These are phyloP conservation scores for Lottia scabra DNA, from an alignment of 2,888 invertebrate genomes.

Conservation along the genomic window DNA sequence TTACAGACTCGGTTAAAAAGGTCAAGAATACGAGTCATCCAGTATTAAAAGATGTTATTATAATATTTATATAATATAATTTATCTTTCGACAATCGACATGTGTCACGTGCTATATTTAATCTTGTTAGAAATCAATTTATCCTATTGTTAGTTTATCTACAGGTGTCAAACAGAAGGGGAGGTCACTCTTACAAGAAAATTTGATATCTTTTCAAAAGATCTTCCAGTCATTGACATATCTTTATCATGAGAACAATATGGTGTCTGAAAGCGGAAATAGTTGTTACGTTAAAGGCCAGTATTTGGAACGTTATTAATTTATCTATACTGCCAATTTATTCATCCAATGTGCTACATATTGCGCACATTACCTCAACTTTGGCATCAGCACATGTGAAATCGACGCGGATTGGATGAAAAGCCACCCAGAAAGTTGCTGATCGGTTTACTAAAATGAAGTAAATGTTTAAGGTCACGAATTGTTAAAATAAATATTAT, in stretches of 20 bases:
- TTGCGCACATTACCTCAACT: constrained; percentile 2
- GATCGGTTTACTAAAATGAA: constrained; percentile 22
- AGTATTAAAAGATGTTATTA: too few relatives aligned
- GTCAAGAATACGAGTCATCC: too few relatives aligned
- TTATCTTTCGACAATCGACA: not conserved
- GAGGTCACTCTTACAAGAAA: not conserved
- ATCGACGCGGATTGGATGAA: not conserved
- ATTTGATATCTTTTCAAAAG: not conserved
- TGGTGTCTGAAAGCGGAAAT: not conserved
- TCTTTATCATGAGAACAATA: not conserved
- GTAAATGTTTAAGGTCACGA: constrained; percentile 41
- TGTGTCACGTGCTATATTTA: not conserved
- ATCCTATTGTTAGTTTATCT: not conserved
- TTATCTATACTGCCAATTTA: constrained; percentile 12
- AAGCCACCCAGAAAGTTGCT: constrained; percentile 29
- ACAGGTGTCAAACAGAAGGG: constrained; percentile 1
- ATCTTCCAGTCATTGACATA: not conserved
- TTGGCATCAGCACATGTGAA: constrained; percentile 7
- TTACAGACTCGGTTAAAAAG: too few relatives aligned
- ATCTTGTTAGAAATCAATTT: too few relatives aligned
- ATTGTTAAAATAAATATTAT: constrained; percentile 43
- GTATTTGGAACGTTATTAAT: constrained; percentile 16
- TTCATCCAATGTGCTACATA: constrained; percentile 4
- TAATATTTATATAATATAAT: too few relatives aligned
- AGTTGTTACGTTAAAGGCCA: constrained; percentile 14